These are phyloP conservation scores for Anolis carolinensis DNA, from an alignment of 2,113 vertebrate genomes.

Conservation along the genomic window DNA sequence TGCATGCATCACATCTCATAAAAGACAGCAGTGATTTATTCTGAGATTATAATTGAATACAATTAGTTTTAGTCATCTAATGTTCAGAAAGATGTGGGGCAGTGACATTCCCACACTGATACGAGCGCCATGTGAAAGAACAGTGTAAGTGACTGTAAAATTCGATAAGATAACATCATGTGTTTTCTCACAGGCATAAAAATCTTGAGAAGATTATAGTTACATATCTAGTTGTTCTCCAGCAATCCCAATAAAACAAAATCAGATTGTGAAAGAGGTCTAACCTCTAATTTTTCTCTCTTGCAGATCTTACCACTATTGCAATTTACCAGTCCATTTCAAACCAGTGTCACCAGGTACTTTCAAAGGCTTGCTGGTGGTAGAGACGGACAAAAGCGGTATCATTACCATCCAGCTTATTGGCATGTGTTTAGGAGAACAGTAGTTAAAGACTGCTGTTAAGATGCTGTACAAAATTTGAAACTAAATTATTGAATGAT, in stretches of 20 bases:
- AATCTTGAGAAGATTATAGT: neutral
- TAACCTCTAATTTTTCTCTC: conserved; percentile 17
- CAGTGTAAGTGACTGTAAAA: neutral
- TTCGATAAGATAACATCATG: neutral
- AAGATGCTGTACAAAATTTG: conserved; percentile 39
- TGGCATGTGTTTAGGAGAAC: conserved; percentile 80
- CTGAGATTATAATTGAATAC: neutral
- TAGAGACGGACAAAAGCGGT: conserved; percentile 78
- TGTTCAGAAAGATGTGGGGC: too few relatives aligned
- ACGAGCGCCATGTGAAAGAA: neutral
- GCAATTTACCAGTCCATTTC: conserved; percentile 95
- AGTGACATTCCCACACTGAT: neutral
- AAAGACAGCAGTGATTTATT: neutral
- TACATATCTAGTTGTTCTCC: neutral
- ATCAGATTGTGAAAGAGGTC: neutral
- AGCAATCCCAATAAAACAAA: neutral
- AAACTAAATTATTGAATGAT: conserved; percentile 14
- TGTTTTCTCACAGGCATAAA: neutral
- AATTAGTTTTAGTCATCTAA: too few relatives aligned
- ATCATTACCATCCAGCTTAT: conserved; percentile 81
- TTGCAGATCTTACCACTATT: conserved; percentile 88
- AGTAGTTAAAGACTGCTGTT: conserved; percentile 33
- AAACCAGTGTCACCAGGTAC: conserved; percentile 80
- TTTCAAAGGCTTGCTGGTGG: conserved; percentile 80
- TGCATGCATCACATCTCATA: neutral